Percentiles rank a stretch among this genome's conserved stretches.
These are phyloP conservation scores for Leucophora obtusa DNA, from an alignment of 2,888 invertebrate species.

Conservation along the genomic window DNA sequence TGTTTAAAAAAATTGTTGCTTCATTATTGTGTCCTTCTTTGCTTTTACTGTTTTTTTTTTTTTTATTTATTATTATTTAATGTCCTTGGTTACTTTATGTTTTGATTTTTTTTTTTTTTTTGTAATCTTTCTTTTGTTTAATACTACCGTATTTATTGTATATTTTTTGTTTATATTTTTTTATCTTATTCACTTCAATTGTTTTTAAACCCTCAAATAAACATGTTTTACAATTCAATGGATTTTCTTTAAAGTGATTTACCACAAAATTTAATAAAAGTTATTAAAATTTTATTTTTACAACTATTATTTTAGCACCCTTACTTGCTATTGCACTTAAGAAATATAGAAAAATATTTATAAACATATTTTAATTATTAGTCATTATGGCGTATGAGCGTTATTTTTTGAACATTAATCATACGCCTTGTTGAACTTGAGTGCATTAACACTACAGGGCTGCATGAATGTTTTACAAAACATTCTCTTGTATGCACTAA, in stretches of 20 bases:
- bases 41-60: not conserved
- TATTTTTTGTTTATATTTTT: not conserved
- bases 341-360: no score
- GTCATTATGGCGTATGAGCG: no score
- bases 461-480: no score
- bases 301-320: no score
- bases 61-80: not conserved
- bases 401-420: no score
- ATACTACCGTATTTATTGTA: constrained; percentile 1
- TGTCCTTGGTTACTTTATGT: constrained; percentile 1
- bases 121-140: not conserved
- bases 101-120: not conserved
- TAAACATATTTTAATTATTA: no score
- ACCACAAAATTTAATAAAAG: not conserved
- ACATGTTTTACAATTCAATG: not conserved
- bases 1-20: not conserved
- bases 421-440: no score
- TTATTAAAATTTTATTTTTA: no score
- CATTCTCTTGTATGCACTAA: no score
- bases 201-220: not conserved
- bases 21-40: not conserved
- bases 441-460: no score
- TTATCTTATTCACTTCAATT: not conserved
- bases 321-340: no score
- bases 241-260: not conserved